Conservation (phyloP, 30 jellyfish, hydroid and myxozoan species). For the Chironex yamaguchii region DNA sequence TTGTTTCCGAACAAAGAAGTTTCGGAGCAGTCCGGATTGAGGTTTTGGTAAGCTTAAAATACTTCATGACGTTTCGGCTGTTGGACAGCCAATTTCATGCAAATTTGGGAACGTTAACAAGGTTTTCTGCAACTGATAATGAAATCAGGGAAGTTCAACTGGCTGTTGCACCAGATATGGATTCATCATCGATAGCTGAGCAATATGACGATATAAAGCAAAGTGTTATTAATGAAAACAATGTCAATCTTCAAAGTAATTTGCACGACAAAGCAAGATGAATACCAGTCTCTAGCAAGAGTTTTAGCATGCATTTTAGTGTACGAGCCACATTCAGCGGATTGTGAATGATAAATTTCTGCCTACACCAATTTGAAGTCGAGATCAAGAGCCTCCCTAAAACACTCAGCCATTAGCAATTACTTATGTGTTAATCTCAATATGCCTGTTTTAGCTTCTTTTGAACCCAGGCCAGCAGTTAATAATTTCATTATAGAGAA, state of each 20-base stretch:
- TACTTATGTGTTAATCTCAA: neutral
- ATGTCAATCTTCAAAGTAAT: neutral
- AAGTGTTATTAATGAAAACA: neutral
- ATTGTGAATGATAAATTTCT: conserved; percentile 26
- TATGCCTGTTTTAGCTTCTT: conserved; percentile 19
- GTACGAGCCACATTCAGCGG: conserved; percentile 28
- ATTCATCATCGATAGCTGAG: neutral
- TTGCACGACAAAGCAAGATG: neutral
- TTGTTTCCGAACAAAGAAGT: conserved; percentile 26
- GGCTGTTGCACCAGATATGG: conserved; percentile 27
- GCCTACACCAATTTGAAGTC: conserved; percentile 16
- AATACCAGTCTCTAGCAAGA: neutral
- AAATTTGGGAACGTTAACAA: neutral
- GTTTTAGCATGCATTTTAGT: conserved; percentile 10
- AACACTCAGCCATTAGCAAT: conserved; percentile 1
- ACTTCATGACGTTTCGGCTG: conserved; percentile 1
- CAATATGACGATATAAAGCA: conserved; percentile 7
- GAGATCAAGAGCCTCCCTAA: conserved; percentile 11
- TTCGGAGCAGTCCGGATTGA: conserved; percentile 26
- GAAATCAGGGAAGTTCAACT: conserved; percentile 22
- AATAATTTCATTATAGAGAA: neutral
- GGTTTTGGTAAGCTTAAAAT: conserved; percentile 16
- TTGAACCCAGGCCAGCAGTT: conserved; percentile 32
- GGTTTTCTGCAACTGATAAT: conserved; percentile 27
- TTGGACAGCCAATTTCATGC: conserved; percentile 5